These are phyloP conservation scores for Malurus leucopterus DNA, from an alignment of 2,797 vertebrate species.

Conservation along the genomic window DNA sequence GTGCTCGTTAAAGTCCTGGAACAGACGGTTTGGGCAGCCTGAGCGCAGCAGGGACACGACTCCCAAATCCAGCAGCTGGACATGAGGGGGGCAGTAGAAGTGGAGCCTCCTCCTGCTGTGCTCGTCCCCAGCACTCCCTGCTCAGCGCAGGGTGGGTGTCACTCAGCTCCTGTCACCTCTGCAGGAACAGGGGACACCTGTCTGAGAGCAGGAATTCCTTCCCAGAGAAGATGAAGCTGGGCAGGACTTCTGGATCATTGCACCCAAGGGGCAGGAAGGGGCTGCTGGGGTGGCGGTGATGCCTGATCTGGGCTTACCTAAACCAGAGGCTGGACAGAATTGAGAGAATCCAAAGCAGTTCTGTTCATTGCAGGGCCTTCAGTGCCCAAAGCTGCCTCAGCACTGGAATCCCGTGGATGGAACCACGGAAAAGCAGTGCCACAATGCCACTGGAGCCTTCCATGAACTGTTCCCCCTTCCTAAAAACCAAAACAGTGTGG, in stretches of 20 bases:
- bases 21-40: background rate
- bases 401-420: background rate
- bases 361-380: too few relatives aligned
- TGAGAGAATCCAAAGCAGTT: too few relatives aligned
- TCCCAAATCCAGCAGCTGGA: background rate
- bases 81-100: background rate
- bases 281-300: background rate
- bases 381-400: background rate
- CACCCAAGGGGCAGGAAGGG: background rate
- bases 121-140: background rate
- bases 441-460: background rate
- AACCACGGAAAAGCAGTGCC: background rate
- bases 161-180: background rate
- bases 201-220: background rate
- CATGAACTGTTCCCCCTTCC: background rate
- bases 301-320: too few relatives aligned
- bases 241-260: background rate
- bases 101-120: background rate
- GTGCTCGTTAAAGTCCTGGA: background rate
- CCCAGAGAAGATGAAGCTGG: background rate
- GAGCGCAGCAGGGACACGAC: background rate
- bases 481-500: fast-evolving
- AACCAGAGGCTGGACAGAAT: too few relatives aligned
- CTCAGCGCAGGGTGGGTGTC: fast-evolving
- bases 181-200: background rate